Evolutionary conservation across 2,113 vertebrate species (phyloP).

Genomic region (Menura novaehollandiae): DNA sequence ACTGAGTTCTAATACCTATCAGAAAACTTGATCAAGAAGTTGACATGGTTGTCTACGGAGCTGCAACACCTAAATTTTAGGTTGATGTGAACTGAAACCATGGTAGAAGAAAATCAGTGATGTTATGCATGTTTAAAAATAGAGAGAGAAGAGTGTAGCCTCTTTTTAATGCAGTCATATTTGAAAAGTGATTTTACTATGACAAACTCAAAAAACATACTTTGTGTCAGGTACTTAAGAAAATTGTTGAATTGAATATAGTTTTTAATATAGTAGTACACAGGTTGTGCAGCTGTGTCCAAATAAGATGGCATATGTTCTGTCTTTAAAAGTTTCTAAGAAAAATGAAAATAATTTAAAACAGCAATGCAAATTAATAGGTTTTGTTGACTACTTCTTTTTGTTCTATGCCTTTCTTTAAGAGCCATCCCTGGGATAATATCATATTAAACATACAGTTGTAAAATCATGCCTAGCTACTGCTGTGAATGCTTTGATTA

Average conservation of each 20-base stretch:
- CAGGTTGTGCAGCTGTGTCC: background rate
- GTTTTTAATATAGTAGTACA: background rate
- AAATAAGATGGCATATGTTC: background rate
- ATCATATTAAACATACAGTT: background rate
- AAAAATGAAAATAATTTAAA: background rate
- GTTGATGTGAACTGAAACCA: background rate
- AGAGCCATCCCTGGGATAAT: background rate
- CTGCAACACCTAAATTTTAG: background rate
- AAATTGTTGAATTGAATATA: background rate
- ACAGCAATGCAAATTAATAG: background rate
- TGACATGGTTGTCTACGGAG: background rate
- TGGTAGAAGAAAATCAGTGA: background rate
- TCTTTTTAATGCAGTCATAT: background rate
- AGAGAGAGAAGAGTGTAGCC: background rate
- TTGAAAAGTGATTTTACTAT: background rate
- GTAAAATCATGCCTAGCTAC: background rate
- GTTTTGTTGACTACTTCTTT: background rate
- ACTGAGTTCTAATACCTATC: background rate
- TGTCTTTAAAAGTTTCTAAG: background rate
- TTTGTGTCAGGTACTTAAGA: background rate
- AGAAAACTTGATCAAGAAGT: background rate
- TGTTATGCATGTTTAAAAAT: background rate
- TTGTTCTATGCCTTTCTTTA: background rate
- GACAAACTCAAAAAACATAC: background rate
- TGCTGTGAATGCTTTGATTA: background rate